Conservation (phyloP, 2,113 vertebrate genomes). For the Verasper variegatus region DNA sequence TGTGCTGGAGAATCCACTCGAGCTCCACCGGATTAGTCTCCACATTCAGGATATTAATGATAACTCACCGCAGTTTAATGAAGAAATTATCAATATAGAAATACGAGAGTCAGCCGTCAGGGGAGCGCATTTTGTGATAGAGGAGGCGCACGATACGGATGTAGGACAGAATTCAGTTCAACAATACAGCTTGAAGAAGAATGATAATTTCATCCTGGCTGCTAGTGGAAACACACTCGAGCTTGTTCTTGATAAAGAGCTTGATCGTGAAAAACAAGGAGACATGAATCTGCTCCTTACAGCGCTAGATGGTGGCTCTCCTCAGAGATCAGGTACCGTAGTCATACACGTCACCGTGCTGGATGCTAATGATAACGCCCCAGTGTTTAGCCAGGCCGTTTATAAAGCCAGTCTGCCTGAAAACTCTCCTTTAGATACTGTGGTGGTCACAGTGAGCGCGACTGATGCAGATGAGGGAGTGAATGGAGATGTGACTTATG, state of each 20-base stretch:
- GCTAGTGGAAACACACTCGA: slow-evolving; percentile 64
- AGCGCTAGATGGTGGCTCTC: slow-evolving; percentile 75
- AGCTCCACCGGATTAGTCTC: slow-evolving; percentile 72
- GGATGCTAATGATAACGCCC: slow-evolving; percentile 75
- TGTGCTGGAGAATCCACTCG: slow-evolving; percentile 71
- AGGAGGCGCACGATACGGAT: slow-evolving; percentile 81
- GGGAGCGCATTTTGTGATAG: slow-evolving; percentile 78
- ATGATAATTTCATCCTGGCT: slow-evolving; percentile 74
- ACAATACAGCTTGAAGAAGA: slow-evolving; percentile 73
- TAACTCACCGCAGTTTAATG: slow-evolving; percentile 78
- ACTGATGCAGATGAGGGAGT: slow-evolving; percentile 83
- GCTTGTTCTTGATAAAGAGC: slow-evolving; percentile 72
- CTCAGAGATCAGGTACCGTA: slow-evolving; percentile 72
- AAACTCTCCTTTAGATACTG: slow-evolving; percentile 46
- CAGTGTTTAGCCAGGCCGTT: slow-evolving; percentile 51
- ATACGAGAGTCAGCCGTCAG: slow-evolving; percentile 62
- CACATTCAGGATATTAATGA: slow-evolving; percentile 86
- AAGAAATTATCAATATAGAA: slow-evolving; percentile 63
- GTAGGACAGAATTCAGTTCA: slow-evolving; percentile 78
- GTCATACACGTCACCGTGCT: slow-evolving; percentile 67
- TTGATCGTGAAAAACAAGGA: slow-evolving; percentile 68
- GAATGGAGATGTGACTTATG: slow-evolving; percentile 82
- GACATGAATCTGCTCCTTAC: slow-evolving; percentile 61
- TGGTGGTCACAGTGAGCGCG: slow-evolving; percentile 78
- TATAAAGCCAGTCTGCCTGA: slow-evolving; percentile 66